These are phyloP conservation scores for Graphium colonna DNA, from an alignment of 2,888 invertebrate genomes.

Conservation along the genomic window DNA sequence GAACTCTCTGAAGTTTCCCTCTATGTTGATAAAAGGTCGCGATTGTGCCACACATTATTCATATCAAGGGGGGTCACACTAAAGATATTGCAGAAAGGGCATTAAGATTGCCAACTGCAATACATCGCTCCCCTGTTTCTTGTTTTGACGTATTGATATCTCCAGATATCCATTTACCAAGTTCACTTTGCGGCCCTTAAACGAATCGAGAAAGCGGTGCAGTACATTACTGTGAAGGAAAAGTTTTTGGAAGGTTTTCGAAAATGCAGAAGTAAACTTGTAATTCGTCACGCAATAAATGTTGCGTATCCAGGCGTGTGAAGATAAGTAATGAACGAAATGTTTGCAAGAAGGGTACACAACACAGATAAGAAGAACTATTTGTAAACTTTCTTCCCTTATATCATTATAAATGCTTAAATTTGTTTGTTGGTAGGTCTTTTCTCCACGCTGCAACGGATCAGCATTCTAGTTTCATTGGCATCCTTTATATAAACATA, in stretches of 20 bases:
- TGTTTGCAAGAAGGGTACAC: constrained; percentile 42
- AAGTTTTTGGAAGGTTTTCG: constrained; percentile 17
- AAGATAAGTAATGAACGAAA: constrained; percentile 72
- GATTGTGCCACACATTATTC: constrained; percentile 75
- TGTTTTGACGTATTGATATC: constrained; percentile 74
- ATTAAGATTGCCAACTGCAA: constrained; percentile 77
- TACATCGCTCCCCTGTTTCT: constrained; percentile 71
- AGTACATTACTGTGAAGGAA: neutral
- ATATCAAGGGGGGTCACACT: constrained; percentile 74
- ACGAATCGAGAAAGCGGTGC: neutral
- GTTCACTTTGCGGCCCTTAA: constrained; percentile 30
- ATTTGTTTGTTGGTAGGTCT: neutral
- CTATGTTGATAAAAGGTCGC: constrained; percentile 66
- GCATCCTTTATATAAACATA: no score
- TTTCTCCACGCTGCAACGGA: no score
- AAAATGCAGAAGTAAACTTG: constrained; percentile 32
- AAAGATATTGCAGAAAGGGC: constrained; percentile 78
- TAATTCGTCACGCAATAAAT: constrained; percentile 66
- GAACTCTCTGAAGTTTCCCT: constrained; percentile 55
- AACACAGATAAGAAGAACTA: neutral
- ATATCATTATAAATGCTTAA: no score
- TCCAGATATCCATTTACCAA: constrained; percentile 59
- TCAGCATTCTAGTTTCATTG: no score
- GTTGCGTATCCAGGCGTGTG: constrained; percentile 77
- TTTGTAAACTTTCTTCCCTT: neutral